Percentiles rank a stretch among this genome's conserved stretches.
phyloP scores from a whole-genome alignment of 2,888 invertebrate species.

The Lottia gigantea region DNA sequence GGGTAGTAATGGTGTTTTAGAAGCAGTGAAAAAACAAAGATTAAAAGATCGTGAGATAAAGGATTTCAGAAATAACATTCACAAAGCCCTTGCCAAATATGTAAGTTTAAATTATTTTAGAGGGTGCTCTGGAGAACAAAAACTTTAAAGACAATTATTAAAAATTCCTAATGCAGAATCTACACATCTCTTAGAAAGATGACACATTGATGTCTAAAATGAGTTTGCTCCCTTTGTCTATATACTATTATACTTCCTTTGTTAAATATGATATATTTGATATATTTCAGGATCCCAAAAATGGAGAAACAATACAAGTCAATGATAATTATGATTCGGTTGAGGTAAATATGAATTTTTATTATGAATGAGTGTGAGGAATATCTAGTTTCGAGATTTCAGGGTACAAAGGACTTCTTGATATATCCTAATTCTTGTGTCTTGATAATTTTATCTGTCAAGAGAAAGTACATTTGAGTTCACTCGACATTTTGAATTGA shows the following conservation, averaged over 20 bases:
- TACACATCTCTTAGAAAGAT: too few relatives aligned
- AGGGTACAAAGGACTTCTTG: too few relatives aligned
- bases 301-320: constrained; percentile 21
- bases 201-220: not conserved
- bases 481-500: too few relatives aligned
- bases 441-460: too few relatives aligned
- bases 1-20: constrained; percentile 47
- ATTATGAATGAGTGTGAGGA: not conserved
- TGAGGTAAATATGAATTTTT: constrained; percentile 19
- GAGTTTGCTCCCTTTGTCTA: not conserved
- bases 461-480: too few relatives aligned
- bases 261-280: too few relatives aligned
- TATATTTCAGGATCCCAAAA: constrained; percentile 22
- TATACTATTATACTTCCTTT: too few relatives aligned
- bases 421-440: too few relatives aligned
- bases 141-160: not conserved
- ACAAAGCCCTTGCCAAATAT: constrained; percentile 43
- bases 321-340: constrained; percentile 28
- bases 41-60: constrained; percentile 36
- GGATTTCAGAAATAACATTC: constrained; percentile 45
- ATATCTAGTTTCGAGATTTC: too few relatives aligned
- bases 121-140: too few relatives aligned
- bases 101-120: constrained; percentile 38
- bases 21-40: constrained; percentile 43
- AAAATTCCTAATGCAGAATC: too few relatives aligned